Base-by-base conservation (phyloP, 1,140 invertebrate genomes). In the Zaprionus tsacasi region DNA sequence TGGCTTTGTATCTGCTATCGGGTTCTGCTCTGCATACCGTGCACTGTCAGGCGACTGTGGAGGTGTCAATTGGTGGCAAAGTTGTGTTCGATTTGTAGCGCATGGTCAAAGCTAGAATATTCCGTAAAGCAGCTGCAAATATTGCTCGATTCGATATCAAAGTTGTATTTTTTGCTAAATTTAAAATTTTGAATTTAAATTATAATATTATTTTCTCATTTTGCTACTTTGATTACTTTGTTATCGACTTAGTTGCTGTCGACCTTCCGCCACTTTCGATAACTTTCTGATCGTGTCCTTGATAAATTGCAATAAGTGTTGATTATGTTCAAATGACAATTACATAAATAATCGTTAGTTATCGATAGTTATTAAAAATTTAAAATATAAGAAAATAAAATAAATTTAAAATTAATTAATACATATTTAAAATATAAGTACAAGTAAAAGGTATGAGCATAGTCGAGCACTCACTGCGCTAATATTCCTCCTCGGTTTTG, bases 401-500 rank as follows among this genome's bases (percentile, higher is more conserved):
- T 35, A 8, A 35, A 35, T 35, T 1, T 7, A 35, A 6, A 35
- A 8, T 2, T 33, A 7, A 2, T 5, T 33, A 33, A 6, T 33
- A 33, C 21, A 33, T 43, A n/a, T 43, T 7, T n/a, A n/a, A n/a
- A 7, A n/a, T 43, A 43, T 13, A 38, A 2, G 27, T 27, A 4
- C 25, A 30, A 2, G 27, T 30, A 30, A 0, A 6, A 30, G 27
- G 61, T 66, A 50, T 57, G 0, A 1, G 5, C 1, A 0, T 30
- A 38, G 69, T 36, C 30, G 61, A 11, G 43, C 4, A 17, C 12
- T 10, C 50, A 30, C 25, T n/a, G 35, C 12, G 7, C 12, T 11
- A 11, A 33, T 25, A 17, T 40, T 33, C 10, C 43, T 45, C 2
- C n/a, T 36, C 57, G 63, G 61, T 45, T 79, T 81, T 81, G 75